phyloP scores from a whole-genome alignment of 2,888 invertebrate genomes.

The Rhagophthalmus giganteus region DNA sequence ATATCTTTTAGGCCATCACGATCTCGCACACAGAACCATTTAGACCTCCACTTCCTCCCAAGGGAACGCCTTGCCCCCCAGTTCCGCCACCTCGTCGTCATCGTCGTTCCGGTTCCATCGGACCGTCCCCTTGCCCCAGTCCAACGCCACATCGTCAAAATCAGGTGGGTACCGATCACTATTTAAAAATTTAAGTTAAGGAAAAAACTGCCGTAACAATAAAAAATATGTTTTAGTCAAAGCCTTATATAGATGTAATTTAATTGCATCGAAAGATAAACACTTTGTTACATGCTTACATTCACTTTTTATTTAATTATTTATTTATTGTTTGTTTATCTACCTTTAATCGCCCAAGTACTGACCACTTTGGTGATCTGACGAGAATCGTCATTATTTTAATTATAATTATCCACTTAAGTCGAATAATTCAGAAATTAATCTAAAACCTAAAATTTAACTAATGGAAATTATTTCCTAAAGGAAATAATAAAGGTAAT shows the following conservation, averaged over 20 bases:
- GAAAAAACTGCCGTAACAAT: not conserved
- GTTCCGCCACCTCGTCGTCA: constrained; percentile 69
- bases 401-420: no score
- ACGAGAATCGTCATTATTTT: no score
- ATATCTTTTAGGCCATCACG: no score
- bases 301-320: no score
- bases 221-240: not conserved
- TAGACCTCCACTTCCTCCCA: constrained; percentile 69
- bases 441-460: not conserved
- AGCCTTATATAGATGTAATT: constrained; percentile 7
- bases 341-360: no score
- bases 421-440: not conserved
- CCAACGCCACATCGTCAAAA: constrained; percentile 53
- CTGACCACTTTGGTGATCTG: no score
- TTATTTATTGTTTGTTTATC: no score
- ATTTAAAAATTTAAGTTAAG: constrained; percentile 8
- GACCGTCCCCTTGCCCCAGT: constrained; percentile 57
- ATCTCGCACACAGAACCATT: constrained; percentile 39
- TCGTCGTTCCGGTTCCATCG: constrained; percentile 60
- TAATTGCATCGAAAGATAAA: no score
- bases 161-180: constrained; percentile 45
- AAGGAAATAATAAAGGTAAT: constrained; percentile 12
- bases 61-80: constrained; percentile 60
- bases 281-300: no score
- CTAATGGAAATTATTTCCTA: not conserved